phyloP scores from a whole-genome alignment of 2,797 vertebrate species.

The Balearica regulorum region DNA sequence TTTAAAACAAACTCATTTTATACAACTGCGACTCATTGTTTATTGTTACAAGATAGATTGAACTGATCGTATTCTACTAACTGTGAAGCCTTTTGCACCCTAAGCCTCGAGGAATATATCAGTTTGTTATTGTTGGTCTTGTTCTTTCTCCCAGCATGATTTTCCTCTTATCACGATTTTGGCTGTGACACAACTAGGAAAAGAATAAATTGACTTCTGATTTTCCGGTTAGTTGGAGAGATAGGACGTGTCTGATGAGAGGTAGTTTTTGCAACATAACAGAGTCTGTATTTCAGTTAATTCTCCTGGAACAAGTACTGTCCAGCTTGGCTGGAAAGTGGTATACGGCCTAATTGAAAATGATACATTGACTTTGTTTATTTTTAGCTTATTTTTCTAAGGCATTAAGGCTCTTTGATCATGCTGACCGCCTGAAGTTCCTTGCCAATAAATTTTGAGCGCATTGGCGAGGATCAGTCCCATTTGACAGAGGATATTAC shows the following conservation, averaged over 20 bases:
- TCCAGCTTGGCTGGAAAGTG: background rate
- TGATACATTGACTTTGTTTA: background rate
- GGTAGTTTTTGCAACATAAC: background rate
- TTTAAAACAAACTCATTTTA: constrained; percentile 42
- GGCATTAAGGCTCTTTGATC: constrained; percentile 25
- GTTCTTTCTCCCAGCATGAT: constrained; percentile 11
- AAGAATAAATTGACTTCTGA: constrained; percentile 10
- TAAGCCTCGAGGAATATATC: constrained; percentile 33
- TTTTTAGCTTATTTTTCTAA: constrained; percentile 42
- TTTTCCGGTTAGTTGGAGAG: background rate
- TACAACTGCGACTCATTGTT: constrained; percentile 23
- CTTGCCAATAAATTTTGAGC: background rate
- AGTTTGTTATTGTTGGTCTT: constrained; percentile 45
- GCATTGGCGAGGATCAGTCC: background rate
- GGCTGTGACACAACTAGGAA: constrained; percentile 10
- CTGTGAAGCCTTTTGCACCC: constrained; percentile 60
- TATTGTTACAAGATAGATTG: constrained; percentile 55
- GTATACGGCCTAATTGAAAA: background rate
- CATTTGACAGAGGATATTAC: background rate
- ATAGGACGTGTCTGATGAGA: background rate
- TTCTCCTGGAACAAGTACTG: background rate
- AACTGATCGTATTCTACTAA: constrained; percentile 7
- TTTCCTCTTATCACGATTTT: constrained; percentile 10
- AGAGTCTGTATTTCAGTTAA: background rate
- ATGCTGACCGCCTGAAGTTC: background rate